Conservation (phyloP, 2,113 vertebrate species). For the Ailurus styani region DNA sequence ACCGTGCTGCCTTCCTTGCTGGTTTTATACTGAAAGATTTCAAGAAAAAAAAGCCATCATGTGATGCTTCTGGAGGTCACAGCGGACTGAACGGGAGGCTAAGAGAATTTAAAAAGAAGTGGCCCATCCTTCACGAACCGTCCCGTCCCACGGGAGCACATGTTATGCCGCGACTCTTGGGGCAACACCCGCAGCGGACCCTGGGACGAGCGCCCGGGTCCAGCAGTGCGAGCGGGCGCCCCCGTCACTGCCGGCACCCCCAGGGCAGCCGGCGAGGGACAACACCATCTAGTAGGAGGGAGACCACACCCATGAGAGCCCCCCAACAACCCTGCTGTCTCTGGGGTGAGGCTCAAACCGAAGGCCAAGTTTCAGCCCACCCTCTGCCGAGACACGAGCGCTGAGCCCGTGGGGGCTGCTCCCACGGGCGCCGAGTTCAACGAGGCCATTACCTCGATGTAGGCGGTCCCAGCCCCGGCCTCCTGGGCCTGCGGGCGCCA, state of each 20-base stretch:
- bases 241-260: not conserved
- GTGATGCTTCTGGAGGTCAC: not conserved
- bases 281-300: not conserved
- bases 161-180: accelerated
- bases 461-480: slow-evolving; percentile 87
- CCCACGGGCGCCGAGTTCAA: not conserved
- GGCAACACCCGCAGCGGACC: not conserved
- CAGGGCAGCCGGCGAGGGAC: no score
- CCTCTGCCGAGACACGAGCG: not conserved
- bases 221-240: not conserved
- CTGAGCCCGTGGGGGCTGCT: accelerated
- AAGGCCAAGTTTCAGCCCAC: not conserved
- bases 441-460: slow-evolving; percentile 88
- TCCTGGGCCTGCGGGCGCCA: slow-evolving; percentile 89
- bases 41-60: not conserved
- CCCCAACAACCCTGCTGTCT: not conserved
- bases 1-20: slow-evolving; percentile 97
- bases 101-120: not conserved
- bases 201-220: not conserved
- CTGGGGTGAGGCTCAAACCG: not conserved
- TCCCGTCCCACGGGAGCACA: not conserved
- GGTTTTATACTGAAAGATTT: slow-evolving; percentile 91
- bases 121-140: not conserved
- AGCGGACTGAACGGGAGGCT: not conserved
- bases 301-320: not conserved